Conservation (phyloP, 2,888 invertebrate genomes). For the Drosophila ezoana region DNA sequence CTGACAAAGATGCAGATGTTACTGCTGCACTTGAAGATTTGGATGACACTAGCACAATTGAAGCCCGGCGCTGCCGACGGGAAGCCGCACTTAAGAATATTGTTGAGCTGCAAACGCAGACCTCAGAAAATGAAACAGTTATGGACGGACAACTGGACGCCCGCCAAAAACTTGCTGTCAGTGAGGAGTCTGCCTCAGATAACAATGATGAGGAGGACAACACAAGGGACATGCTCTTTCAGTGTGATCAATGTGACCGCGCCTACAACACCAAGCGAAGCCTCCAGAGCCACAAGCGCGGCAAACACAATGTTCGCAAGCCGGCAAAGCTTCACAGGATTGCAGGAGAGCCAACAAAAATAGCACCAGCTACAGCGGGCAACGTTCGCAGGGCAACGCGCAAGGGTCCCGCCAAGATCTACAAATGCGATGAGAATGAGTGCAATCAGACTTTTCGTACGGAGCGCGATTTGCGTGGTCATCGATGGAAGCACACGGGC, state of each 20-base stretch:
- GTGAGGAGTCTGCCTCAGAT: constrained; percentile 20
- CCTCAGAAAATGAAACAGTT: constrained; percentile 5
- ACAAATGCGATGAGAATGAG: constrained; percentile 65
- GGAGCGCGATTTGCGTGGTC: constrained; percentile 74
- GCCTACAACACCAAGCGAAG: constrained; percentile 74
- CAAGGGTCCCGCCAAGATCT: constrained; percentile 50
- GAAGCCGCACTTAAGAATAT: constrained; percentile 44
- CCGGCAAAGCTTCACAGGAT: constrained; percentile 1
- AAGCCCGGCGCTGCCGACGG: constrained; percentile 24
- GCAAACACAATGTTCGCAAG: constrained; percentile 50
- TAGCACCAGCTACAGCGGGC: not conserved
- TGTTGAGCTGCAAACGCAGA: constrained; percentile 17
- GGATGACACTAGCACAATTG: constrained; percentile 14
- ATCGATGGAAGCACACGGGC: constrained; percentile 82
- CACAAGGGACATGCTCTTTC: constrained; percentile 67
- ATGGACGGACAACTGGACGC: not conserved
- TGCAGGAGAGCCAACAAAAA: not conserved
- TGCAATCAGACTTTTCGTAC: constrained; percentile 75
- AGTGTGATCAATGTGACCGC: constrained; percentile 73
- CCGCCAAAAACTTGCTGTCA: not conserved
- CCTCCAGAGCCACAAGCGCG: constrained; percentile 71
- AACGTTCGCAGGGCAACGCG: constrained; percentile 10
- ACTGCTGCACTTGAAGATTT: constrained; percentile 2
- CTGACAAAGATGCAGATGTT: constrained; percentile 9
- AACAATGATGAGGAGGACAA: constrained; percentile 42